Conservation (phyloP, 2,888 invertebrate species). For the Tachina grossa region DNA sequence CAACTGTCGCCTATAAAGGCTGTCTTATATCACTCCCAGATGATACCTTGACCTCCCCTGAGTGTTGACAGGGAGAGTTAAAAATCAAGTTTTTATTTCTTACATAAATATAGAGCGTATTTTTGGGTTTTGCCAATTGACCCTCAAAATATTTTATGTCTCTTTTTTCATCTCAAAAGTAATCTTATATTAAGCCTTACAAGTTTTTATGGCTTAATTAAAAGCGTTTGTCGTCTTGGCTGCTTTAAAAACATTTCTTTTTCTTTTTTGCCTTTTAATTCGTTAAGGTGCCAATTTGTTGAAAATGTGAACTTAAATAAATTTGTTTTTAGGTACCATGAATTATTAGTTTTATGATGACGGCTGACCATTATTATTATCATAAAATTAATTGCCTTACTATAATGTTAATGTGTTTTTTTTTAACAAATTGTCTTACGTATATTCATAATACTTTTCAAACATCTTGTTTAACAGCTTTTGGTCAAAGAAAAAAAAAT, state of each 20-base stretch:
- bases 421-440: slow-evolving; percentile 10
- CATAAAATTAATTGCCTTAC: slow-evolving; percentile 43
- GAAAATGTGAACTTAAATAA: slow-evolving; percentile 6
- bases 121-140: neutral
- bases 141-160: slow-evolving; percentile 1
- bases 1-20: too few species aligned
- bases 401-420: slow-evolving; percentile 8
- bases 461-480: slow-evolving; percentile 28
- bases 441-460: slow-evolving; percentile 2
- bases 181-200: slow-evolving; percentile 16
- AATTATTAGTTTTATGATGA: neutral
- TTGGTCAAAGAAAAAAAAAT: neutral
- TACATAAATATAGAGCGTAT: neutral
- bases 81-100: neutral
- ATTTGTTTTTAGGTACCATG: slow-evolving; percentile 19
- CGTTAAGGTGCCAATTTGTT: slow-evolving; percentile 22
- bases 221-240: neutral
- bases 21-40: too few species aligned
- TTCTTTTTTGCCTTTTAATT: neutral
- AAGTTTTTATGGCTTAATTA: slow-evolving; percentile 22
- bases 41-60: too few species aligned
- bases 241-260: neutral
- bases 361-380: slow-evolving; percentile 34
- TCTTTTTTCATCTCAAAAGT: neutral
- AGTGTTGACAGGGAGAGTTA: too few species aligned